Evolutionary conservation across 2,113 vertebrate species (phyloP).

Genomic region (Perca schrenkii): DNA sequence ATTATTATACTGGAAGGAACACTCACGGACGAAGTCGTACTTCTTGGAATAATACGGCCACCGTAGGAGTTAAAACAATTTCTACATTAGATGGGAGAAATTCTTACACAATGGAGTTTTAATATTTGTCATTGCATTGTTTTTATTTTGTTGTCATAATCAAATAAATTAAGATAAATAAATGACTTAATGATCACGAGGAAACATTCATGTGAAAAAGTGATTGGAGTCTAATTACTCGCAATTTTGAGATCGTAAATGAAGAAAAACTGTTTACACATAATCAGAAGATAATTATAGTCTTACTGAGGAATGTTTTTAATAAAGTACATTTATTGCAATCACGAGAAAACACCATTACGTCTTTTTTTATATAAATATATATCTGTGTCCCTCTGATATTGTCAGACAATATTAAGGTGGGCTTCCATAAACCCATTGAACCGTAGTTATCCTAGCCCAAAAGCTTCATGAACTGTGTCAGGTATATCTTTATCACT

Average conservation of each 20-base stretch:
- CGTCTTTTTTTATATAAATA: no score
- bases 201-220: background rate
- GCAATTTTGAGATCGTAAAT: background rate
- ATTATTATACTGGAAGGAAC: no score
- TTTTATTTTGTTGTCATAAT: background rate
- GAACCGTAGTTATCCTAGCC: background rate
- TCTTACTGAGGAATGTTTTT: background rate
- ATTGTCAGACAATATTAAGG: background rate
- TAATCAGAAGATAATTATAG: background rate
- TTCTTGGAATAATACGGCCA: no score
- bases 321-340: background rate
- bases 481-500: constrained; percentile 24
- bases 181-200: background rate
- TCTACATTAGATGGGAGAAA: no score
- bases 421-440: background rate
- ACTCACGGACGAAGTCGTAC: no score
- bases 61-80: no score
- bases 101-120: no score
- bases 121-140: background rate
- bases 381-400: background rate
- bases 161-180: background rate
- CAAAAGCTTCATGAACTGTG: background rate
- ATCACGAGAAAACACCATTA: background rate
- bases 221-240: background rate
- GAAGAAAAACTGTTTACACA: background rate